phyloP scores from a whole-genome alignment of 2,888 invertebrate genomes.

The Lydus trimaculatus region DNA sequence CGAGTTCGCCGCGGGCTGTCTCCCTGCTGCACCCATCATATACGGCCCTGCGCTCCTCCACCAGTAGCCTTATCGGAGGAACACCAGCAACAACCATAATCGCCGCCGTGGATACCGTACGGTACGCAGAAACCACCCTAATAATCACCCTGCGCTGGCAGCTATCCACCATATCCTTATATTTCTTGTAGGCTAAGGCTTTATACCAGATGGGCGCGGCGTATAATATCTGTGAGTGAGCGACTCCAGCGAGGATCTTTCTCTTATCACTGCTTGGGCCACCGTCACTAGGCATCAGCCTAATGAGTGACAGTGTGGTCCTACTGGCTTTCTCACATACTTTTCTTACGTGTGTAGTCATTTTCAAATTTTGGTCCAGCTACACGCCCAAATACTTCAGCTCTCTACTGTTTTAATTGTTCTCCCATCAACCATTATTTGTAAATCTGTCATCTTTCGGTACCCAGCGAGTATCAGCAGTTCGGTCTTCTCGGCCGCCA shows the following conservation, averaged over 20 bases:
- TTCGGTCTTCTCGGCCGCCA: constrained; percentile 25
- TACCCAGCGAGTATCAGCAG: constrained; percentile 18
- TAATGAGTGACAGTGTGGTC: not conserved
- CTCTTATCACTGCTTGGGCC: constrained; percentile 22
- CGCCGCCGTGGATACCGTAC: no score
- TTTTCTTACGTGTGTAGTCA: constrained; percentile 13
- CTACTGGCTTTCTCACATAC: constrained; percentile 20
- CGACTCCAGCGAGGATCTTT: constrained; percentile 15
- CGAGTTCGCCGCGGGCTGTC: not conserved
- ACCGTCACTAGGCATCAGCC: constrained; percentile 13
- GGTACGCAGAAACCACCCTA: constrained; percentile 25
- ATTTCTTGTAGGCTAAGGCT: constrained; percentile 13
- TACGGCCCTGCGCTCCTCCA: constrained; percentile 7
- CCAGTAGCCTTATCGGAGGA: constrained; percentile 22
- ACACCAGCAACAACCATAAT: constrained; percentile 17
- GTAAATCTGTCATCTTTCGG: constrained; percentile 14
- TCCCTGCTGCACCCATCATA: not conserved
- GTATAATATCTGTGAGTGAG: constrained; percentile 30
- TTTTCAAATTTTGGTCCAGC: constrained; percentile 16
- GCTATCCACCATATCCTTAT: constrained; percentile 16
- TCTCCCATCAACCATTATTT: constrained; percentile 6
- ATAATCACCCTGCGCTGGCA: constrained; percentile 21
- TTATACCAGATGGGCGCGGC: constrained; percentile 30
- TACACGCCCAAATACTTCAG: constrained; percentile 26
- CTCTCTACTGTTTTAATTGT: constrained; percentile 3